These are phyloP conservation scores for Xestia xanthographa DNA, from an alignment of 2,888 invertebrate species.

Conservation along the genomic window DNA sequence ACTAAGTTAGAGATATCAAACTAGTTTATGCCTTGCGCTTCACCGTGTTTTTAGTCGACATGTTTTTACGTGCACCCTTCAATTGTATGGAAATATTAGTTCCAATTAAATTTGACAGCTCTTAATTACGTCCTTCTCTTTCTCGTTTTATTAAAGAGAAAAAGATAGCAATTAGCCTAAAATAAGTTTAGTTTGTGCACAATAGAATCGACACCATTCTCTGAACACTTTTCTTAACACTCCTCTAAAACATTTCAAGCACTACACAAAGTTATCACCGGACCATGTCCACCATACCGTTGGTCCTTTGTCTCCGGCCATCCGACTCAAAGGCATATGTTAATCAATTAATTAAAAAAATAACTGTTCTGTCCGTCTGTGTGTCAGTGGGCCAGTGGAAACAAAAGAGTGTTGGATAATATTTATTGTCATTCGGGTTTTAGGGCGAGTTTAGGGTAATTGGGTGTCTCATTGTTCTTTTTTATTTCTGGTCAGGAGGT, in stretches of 20 bases:
- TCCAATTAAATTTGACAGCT: too few species aligned
- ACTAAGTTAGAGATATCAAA: too few species aligned
- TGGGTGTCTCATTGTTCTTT: conserved; percentile 24
- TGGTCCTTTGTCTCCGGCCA: conserved; percentile 70
- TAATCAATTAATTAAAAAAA: conserved; percentile 55
- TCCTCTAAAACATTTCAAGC: conserved; percentile 33
- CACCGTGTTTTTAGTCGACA: too few species aligned
- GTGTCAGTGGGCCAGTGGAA: conserved; percentile 69
- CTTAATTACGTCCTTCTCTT: too few species aligned
- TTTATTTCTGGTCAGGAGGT: conserved; percentile 4
- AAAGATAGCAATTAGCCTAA: too few species aligned
- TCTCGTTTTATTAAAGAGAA: too few species aligned
- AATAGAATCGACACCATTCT: too few species aligned
- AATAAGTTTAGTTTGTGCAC: too few species aligned
- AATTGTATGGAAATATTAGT: too few species aligned
- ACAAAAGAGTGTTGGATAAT: conserved; percentile 61
- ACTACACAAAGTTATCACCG: conserved; percentile 26
- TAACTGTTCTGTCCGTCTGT: conserved; percentile 60
- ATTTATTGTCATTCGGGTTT: conserved; percentile 39
- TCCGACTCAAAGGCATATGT: conserved; percentile 40
- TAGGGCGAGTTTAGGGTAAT: conserved; percentile 21
- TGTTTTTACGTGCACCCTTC: too few species aligned
- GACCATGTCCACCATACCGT: conserved; percentile 69
- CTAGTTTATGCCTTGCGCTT: too few species aligned
- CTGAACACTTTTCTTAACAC: not conserved